phyloP scores from a whole-genome alignment of 2,797 vertebrate species.

The Eulemur albifrons region DNA sequence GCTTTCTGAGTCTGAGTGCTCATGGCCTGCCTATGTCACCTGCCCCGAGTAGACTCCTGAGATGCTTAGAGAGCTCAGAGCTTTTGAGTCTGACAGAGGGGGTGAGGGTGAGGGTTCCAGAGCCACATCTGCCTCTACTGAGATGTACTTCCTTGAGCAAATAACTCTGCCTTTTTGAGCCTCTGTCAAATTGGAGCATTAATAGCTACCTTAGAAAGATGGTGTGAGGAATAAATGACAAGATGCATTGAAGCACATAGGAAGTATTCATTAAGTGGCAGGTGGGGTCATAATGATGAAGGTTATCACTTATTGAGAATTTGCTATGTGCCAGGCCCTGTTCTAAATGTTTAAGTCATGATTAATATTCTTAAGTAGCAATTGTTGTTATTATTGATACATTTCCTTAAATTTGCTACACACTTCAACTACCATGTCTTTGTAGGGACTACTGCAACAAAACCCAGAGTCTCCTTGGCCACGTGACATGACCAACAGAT shows the following conservation, averaged over 20 bases:
- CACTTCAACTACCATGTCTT: neutral
- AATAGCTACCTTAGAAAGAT: neutral
- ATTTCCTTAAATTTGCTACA: neutral
- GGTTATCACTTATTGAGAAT: neutral
- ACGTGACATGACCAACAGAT: neutral
- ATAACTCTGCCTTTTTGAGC: neutral
- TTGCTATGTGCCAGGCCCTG: neutral
- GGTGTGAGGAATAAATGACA: neutral
- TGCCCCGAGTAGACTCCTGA: neutral
- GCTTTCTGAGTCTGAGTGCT: neutral
- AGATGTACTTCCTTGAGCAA: neutral
- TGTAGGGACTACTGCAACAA: neutral
- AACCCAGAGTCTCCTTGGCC: neutral
- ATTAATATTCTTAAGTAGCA: neutral
- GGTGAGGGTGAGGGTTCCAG: accelerated
- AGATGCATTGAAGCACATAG: neutral
- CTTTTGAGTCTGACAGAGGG: neutral
- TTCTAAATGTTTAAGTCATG: neutral
- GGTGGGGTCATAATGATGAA: neutral
- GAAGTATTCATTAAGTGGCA: neutral
- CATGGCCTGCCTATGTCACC: accelerated
- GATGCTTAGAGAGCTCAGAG: neutral
- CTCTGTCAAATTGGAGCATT: neutral
- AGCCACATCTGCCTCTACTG: neutral
- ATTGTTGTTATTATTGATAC: neutral